Evolutionary conservation across 2,113 vertebrate species (phyloP), one percentile per base, ranked within the genome.

Genomic region (Trachemys scripta): DNA sequence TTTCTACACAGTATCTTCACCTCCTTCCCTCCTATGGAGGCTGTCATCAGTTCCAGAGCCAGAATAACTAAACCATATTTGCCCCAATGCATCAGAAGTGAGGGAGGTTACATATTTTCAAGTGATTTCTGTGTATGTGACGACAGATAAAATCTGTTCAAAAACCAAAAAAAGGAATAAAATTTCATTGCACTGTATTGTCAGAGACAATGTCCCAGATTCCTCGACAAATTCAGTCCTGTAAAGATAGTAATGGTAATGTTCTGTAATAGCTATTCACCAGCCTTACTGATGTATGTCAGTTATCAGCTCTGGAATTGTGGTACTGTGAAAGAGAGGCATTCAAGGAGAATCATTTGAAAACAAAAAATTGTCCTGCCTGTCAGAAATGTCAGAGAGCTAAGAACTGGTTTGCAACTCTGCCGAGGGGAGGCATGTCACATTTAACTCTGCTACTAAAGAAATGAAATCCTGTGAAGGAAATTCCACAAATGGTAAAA

Each of bases 301-400:
- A 95, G 90, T 38, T 88, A 89, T 75, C 53, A 20, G 47, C 80
- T 65, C 88, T 88, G 78, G 7, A 4, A 83, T 83, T 4, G 79
- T 0, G 0, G 20, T 90, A 11, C 45, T 80, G 0, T 10, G 22
- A 80, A 50, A 92, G 45, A 72, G 62, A 88, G 83, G 65, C 35
- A 88, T 82, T 22, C 69, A 78, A 93, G 83, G n/a, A 75, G 69
- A n/a, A 56, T 59, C 84, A 94, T 88, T 57, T 90, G 85, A 89
- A 92, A 93, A 93, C 92, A 92, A 51, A 81, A 95, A 89, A 81
- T 80, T 90, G 90, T 84, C 82, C 84, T 85, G 82, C 81, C 88
- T 92, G 94, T 72, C 88, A 95, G 20, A 93, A 94, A 89, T 50
- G 82, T 57, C 95, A 96, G 92, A 84, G 82, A 92, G 88, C 82